phyloP scores from a whole-genome alignment of 1,140 invertebrate species.

The Dolichoris vasculosae region DNA sequence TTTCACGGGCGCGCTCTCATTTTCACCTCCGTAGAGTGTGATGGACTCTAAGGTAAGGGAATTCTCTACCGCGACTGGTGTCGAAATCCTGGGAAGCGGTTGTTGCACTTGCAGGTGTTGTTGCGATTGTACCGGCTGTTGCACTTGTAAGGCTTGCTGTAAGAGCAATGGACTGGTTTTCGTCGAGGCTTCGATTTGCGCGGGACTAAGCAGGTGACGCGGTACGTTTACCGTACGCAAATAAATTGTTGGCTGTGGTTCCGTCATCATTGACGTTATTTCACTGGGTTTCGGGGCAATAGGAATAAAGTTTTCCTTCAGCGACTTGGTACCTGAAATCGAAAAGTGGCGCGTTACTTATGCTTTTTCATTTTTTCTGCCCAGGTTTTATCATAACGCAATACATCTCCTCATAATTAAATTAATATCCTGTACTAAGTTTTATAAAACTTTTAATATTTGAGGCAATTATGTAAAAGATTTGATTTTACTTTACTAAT shows the following conservation, averaged over 20 bases:
- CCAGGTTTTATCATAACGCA: no score
- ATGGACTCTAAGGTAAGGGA: slow-evolving; percentile 58
- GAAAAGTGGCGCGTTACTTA: neutral
- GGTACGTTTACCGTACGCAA: slow-evolving; percentile 48
- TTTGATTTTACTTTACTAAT: no score
- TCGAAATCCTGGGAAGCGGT: neutral
- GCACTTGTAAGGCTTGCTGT: neutral
- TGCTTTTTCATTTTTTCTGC: no score
- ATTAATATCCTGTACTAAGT: no score
- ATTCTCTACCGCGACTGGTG: neutral
- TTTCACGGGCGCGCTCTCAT: slow-evolving; percentile 52
- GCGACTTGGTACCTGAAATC: neutral
- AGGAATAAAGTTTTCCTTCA: slow-evolving; percentile 52
- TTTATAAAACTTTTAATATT: no score
- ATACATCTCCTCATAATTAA: no score
- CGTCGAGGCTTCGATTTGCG: slow-evolving; percentile 7
- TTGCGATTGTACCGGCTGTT: neutral
- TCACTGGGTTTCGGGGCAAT: slow-evolving; percentile 58
- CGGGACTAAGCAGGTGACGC: slow-evolving; percentile 29
- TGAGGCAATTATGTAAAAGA: no score
- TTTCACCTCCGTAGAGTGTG: slow-evolving; percentile 65
- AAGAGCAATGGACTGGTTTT: neutral
- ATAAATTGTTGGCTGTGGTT: slow-evolving; percentile 10
- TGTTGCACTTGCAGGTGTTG: neutral
- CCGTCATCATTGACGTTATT: neutral